A percentile compares a stretch with the other conserved stretches of the same genome.
phyloP scores from a whole-genome alignment of 2,113 vertebrate species.

The Fulmarus glacialis region DNA sequence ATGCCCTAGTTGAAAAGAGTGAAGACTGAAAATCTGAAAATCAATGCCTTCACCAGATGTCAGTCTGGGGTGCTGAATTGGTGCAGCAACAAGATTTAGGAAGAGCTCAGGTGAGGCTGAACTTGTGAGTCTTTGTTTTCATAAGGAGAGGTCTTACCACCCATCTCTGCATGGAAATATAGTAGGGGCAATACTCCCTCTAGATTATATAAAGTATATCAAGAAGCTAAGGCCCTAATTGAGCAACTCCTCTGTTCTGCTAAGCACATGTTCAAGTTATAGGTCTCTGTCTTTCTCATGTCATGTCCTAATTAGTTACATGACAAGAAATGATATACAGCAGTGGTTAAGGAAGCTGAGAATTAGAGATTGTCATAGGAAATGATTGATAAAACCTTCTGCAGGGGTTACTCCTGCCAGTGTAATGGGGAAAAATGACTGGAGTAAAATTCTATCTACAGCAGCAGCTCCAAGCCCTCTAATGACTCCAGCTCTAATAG shows the following conservation, averaged over 20 bases:
- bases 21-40: neutral
- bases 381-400: slow-evolving; percentile 16
- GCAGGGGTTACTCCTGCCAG: neutral
- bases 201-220: neutral
- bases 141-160: neutral
- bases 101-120: neutral
- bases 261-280: neutral
- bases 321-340: neutral
- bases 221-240: neutral
- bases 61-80: neutral
- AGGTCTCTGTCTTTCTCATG: neutral
- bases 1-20: neutral
- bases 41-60: neutral
- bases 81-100: neutral
- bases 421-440: neutral
- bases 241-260: neutral
- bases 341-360: neutral
- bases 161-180: neutral
- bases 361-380: neutral
- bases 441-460: slow-evolving; percentile 18
- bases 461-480: neutral
- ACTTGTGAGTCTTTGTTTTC: neutral
- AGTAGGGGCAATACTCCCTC: neutral
- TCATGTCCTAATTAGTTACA: neutral
- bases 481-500: neutral